Percentiles rank a stretch among this genome's conserved stretches.
Evolutionary conservation across 2,888 invertebrate species (phyloP).

Genomic region (Drosophila merina): DNA sequence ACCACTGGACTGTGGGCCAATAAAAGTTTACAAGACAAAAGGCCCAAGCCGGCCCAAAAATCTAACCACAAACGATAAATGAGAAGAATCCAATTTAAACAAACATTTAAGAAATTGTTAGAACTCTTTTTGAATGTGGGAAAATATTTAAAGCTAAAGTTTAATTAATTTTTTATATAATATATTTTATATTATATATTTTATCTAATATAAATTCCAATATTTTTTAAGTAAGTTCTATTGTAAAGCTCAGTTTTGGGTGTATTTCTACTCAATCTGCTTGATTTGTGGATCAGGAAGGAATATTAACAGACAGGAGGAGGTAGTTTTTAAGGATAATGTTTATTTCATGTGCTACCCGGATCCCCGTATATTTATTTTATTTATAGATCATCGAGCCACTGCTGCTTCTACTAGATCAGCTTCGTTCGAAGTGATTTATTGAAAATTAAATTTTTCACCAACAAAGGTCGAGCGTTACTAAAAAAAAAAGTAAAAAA

Average conservation of each 20-base stretch:
- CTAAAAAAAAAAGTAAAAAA: conserved; percentile 15
- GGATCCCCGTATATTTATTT: not conserved
- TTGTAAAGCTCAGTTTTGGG: not conserved
- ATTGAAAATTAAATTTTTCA: conserved; percentile 70
- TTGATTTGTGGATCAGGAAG: conserved; percentile 44
- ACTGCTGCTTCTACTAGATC: conserved; percentile 64
- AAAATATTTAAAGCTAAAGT: not conserved
- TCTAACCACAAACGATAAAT: conserved; percentile 16
- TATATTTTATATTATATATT: too few relatives aligned
- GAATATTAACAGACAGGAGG: conserved; percentile 16
- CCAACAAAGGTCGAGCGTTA: conserved; percentile 43
- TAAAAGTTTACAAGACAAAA: conserved; percentile 75
- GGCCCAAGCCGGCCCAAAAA: conserved; percentile 23
- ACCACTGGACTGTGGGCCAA: conserved; percentile 53
- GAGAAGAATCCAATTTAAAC: conserved; percentile 33
- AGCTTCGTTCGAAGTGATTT: conserved; percentile 57
- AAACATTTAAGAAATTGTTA: conserved; percentile 18
- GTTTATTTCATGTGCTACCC: conserved; percentile 4
- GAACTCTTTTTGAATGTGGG: conserved; percentile 5
- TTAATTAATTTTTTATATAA: not conserved
- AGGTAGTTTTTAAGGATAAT: conserved; percentile 27
- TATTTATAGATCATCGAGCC: conserved; percentile 25
- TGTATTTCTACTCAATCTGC: not conserved
- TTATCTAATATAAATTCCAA: too few relatives aligned
- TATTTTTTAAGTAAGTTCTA: too few relatives aligned